Evolutionary conservation across 1,140 invertebrate genomes (phyloP).

Genomic region (Ruditapes philippinarum): DNA sequence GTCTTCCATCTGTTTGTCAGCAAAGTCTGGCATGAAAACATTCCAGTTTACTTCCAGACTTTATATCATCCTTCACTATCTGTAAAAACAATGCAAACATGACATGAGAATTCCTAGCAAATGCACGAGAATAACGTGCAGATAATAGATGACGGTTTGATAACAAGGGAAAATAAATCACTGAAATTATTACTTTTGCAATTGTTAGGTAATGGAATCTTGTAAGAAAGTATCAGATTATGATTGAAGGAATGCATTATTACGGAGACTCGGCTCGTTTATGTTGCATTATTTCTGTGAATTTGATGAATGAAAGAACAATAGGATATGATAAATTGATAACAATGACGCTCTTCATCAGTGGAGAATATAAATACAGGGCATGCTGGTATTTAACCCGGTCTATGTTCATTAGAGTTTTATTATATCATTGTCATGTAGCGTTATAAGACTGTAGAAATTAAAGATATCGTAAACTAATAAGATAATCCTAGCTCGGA

Average conservation of each 20-base stretch:
- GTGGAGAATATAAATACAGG: too few relatives aligned
- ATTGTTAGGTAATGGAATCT: background rate
- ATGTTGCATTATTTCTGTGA: too few relatives aligned
- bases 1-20: background rate
- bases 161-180: conserved; percentile 3
- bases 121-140: background rate
- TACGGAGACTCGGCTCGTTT: background rate
- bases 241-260: background rate
- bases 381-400: too few relatives aligned
- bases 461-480: too few relatives aligned
- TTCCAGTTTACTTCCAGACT: background rate
- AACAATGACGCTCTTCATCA: too few relatives aligned
- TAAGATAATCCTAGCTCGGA: too few relatives aligned
- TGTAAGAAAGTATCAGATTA: background rate
- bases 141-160: conserved; percentile 1
- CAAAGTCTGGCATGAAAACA: background rate
- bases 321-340: too few relatives aligned
- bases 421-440: too few relatives aligned
- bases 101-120: background rate
- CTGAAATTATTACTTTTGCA: background rate
- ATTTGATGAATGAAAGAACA: too few relatives aligned
- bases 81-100: background rate
- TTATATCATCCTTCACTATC: background rate
- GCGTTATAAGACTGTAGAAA: too few relatives aligned
- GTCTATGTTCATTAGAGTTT: too few relatives aligned